A percentile compares a stretch with the other conserved stretches of the same genome.
Conservation (phyloP, 2,888 invertebrate genomes). For the Leptopilina syphax region DNA sequence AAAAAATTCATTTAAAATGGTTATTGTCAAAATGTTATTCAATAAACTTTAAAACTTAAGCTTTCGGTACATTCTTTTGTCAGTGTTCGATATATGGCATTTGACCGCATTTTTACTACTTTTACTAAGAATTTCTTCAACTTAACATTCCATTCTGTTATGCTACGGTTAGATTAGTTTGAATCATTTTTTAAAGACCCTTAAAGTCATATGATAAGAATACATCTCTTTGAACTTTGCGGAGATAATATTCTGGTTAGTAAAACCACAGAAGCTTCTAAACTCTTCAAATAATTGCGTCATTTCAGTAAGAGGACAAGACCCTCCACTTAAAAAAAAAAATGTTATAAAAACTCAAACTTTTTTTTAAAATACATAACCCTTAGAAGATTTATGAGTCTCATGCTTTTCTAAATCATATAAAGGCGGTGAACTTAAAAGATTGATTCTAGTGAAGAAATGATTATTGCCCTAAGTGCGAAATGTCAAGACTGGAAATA, state of each 20-base stretch:
- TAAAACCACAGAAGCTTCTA: slow-evolving; percentile 20
- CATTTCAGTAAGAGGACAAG: not conserved
- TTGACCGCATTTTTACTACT: not conserved
- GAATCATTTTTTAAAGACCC: not conserved
- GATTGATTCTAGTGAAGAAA: too few relatives aligned
- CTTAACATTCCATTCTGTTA: not conserved
- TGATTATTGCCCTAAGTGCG: too few relatives aligned
- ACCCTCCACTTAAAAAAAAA: not conserved
- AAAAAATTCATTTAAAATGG: too few relatives aligned
- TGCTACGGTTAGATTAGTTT: not conserved
- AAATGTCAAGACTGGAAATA: too few relatives aligned
- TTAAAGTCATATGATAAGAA: not conserved
- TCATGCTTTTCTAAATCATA: too few relatives aligned
- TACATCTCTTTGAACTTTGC: not conserved
- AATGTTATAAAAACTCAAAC: not conserved
- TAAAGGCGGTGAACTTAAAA: too few relatives aligned
- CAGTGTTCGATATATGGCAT: too few relatives aligned
- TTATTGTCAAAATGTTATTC: too few relatives aligned
- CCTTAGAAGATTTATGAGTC: too few relatives aligned
- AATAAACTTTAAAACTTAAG: too few relatives aligned
- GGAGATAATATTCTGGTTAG: slow-evolving; percentile 9
- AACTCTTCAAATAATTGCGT: not conserved
- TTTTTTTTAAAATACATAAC: not conserved
- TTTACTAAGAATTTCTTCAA: too few relatives aligned
- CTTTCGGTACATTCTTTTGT: too few relatives aligned